Percentiles rank a stretch among this genome's conserved stretches.
phyloP scores from a whole-genome alignment of 2,888 invertebrate species.

The Apoderus coryli region DNA sequence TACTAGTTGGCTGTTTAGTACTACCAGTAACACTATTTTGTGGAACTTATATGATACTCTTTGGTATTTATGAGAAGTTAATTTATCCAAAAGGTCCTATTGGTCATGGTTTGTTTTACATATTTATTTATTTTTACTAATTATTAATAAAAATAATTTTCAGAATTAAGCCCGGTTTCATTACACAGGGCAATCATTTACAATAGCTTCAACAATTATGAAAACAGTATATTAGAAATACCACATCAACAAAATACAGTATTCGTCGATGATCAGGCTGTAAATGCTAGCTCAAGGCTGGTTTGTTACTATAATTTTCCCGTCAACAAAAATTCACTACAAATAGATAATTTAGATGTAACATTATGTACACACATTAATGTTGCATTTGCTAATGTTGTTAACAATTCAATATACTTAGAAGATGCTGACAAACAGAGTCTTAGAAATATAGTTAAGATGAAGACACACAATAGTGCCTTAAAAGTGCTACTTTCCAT shows the following conservation, averaged over 20 bases:
- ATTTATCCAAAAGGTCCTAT: conserved; percentile 18
- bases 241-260: no score
- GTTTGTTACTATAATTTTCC: conserved; percentile 62
- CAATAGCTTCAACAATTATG: conserved; percentile 17
- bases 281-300: conserved; percentile 22
- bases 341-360: conserved; percentile 42
- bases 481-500: conserved; percentile 68
- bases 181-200: conserved; percentile 24
- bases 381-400: conserved; percentile 55
- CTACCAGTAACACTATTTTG: conserved; percentile 21
- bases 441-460: conserved; percentile 22
- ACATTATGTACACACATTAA: conserved; percentile 72
- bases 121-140: no score
- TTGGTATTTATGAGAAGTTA: conserved; percentile 20
- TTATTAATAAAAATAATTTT: no score
- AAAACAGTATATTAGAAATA: conserved; percentile 15
- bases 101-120: conserved; percentile 15
- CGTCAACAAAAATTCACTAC: conserved; percentile 17
- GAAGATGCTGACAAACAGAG: conserved; percentile 28
- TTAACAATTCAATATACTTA: conserved; percentile 44
- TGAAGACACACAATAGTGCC: conserved; percentile 45
- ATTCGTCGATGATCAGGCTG: conserved; percentile 11
- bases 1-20: conserved; percentile 18
- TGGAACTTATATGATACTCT: conserved; percentile 19
- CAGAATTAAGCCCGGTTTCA: neutral